Evolutionary conservation across 2,797 vertebrate species (phyloP), one percentile per base, ranked within the genome.

Genomic region (Rhinoraja longicauda): DNA sequence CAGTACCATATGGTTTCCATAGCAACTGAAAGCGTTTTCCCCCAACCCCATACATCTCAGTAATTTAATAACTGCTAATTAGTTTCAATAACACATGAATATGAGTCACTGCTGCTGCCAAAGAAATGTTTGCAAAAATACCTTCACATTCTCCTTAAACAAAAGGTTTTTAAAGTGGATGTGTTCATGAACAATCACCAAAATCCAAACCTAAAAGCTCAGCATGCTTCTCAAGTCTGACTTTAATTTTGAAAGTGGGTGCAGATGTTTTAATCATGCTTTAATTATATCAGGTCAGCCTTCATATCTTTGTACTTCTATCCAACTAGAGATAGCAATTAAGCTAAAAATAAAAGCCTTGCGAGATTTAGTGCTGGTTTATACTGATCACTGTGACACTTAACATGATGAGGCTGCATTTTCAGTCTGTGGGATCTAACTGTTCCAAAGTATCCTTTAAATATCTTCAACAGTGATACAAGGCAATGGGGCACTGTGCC

Each of bases 61-160:
- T 92, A 92, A 92, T 92, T 73, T 75, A 73, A 73, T 92, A 92
- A 92, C 70, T 92, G 90, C 67, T 92, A 92, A 92, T 92, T 92
- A 92, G 70, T 73, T 73, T 73, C 90, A 92, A 70, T 92, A 92
- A 92, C 90, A 92, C 90, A 73, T 57, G 90, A 75, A 92, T 75
- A 92, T 73, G 90, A 92, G 90, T 88, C 84, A 88, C n/a, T 88
- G n/a, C 59, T 88, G 59, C 57, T 53, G 90, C 90, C 90, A 92
- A 75, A 75, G 70, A 72, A 92, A 75, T 73, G 70, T 92, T 92
- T 72, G 90, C 39, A 67, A 92, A 92, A 92, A 53, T 92, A 73
- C 70, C 90, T 92, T 53, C 36, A 75, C 90, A 92, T 70, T 12
- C 9, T 75, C 39, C 67, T 73, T 91, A 75, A 92, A 73, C 70